These are phyloP conservation scores for Caenorhabditis japonica DNA, from an alignment of 2,888 invertebrate species.

Conservation along the genomic window DNA sequence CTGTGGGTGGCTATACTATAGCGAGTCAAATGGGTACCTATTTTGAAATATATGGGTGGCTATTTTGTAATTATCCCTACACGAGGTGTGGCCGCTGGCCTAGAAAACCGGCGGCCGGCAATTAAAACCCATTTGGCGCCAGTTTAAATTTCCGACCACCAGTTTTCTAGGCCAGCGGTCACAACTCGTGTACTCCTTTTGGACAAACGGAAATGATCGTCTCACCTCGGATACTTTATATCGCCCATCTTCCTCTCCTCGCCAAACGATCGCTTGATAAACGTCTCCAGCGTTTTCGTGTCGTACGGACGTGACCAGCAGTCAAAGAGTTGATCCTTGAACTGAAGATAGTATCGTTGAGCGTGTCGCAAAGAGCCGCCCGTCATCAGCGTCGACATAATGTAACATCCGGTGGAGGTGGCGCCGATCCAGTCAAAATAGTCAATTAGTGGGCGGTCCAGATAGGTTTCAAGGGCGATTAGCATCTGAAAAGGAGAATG, in stretches of 20 bases:
- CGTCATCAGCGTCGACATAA: conserved; percentile 87
- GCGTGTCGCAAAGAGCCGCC: conserved; percentile 83
- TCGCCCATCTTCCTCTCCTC: conserved; percentile 88
- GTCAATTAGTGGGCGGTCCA: conserved; percentile 69
- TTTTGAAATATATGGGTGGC: no score
- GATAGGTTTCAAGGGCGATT: conserved; percentile 64
- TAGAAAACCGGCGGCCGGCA: no score
- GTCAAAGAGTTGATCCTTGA: conserved; percentile 93
- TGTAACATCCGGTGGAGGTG: conserved; percentile 89
- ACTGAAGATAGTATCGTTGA: conserved; percentile 90
- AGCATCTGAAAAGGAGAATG: conserved; percentile 69
- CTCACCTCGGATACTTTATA: conserved; percentile 85
- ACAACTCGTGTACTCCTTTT: no score
- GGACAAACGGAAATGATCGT: no score
- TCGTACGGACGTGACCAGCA: conserved; percentile 89
- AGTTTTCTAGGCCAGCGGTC: no score
- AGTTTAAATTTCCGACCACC: no score
- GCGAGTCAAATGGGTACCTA: no score
- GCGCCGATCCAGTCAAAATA: conserved; percentile 97
- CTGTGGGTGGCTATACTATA: no score
- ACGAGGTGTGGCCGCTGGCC: no score
- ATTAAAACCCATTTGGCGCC: no score
- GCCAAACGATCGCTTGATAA: conserved; percentile 88
- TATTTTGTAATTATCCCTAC: no score
- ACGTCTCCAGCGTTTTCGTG: conserved; percentile 87